These are phyloP conservation scores for Aphidius gifuensis DNA, from an alignment of 1,140 invertebrate species.

Conservation along the genomic window DNA sequence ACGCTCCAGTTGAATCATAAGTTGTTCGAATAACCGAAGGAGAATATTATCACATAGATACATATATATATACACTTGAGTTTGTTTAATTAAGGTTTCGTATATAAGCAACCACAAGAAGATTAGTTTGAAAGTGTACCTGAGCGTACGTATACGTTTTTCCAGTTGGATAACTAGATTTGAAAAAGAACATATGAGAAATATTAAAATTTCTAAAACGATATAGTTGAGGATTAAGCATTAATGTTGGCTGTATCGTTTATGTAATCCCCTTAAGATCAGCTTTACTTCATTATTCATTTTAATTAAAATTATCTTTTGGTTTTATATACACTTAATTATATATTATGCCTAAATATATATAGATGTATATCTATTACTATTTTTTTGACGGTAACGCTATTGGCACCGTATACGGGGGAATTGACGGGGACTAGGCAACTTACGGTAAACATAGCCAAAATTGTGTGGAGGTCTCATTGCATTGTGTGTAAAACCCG, in stretches of 20 bases:
- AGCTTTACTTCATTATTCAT: conserved; percentile 33
- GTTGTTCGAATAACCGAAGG: background rate
- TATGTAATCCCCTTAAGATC: conserved; percentile 35
- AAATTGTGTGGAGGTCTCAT: too few species aligned
- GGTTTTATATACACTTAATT: background rate
- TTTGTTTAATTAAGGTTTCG: conserved; percentile 5
- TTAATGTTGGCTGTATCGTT: conserved; percentile 11
- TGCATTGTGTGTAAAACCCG: too few species aligned
- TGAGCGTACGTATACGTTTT: background rate
- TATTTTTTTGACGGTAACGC: too few species aligned
- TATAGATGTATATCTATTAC: too few species aligned
- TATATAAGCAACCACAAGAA: conserved; percentile 17
- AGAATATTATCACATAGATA: conserved; percentile 3
- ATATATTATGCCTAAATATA: too few species aligned
- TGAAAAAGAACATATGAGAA: too few species aligned
- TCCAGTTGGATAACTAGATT: too few species aligned
- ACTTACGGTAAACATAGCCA: too few species aligned
- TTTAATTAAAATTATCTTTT: conserved; percentile 22
- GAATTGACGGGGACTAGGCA: too few species aligned
- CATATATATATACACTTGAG: background rate
- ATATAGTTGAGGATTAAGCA: too few species aligned
- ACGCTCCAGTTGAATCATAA: conserved; percentile 19
- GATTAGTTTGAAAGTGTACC: conserved; percentile 22
- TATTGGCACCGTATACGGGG: too few species aligned
- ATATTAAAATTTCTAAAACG: too few species aligned